phyloP scores from a whole-genome alignment of 53 echinoderm and acorn worm genomes.

The Zoroaster sp. region DNA sequence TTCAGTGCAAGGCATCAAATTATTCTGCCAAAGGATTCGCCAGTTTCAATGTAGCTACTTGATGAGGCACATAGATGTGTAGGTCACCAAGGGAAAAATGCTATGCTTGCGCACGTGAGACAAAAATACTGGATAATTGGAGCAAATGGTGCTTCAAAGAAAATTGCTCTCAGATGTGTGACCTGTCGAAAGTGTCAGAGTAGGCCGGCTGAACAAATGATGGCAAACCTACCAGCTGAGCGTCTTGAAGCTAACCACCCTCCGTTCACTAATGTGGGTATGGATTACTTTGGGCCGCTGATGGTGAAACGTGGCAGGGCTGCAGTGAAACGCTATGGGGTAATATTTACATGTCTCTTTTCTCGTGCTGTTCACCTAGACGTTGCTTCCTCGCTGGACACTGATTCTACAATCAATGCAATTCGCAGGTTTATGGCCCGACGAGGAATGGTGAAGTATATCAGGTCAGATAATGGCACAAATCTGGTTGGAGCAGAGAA shows the following conservation, averaged over 20 bases:
- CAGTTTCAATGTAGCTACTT: neutral
- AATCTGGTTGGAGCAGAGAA: slow-evolving; percentile 66
- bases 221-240: slow-evolving; percentile 60
- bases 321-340: slow-evolving; percentile 59
- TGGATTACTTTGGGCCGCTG: slow-evolving; percentile 67
- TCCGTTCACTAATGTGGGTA: slow-evolving; percentile 56
- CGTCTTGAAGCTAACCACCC: slow-evolving; percentile 53
- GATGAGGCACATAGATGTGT: neutral
- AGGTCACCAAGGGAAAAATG: slow-evolving; percentile 55
- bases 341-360: slow-evolving; percentile 59
- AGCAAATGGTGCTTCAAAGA: slow-evolving; percentile 25
- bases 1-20: slow-evolving; percentile 19
- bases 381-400: slow-evolving; percentile 56
- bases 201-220: slow-evolving; percentile 55
- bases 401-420: slow-evolving; percentile 52
- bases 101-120: slow-evolving; percentile 14
- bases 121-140: slow-evolving; percentile 56
- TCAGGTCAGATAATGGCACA: slow-evolving; percentile 63
- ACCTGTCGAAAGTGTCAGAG: slow-evolving; percentile 39
- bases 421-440: slow-evolving; percentile 57
- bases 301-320: slow-evolving; percentile 61
- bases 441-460: slow-evolving; percentile 50
- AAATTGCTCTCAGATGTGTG: slow-evolving; percentile 42
- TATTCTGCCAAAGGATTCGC: slow-evolving; percentile 18
- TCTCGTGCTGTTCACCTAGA: slow-evolving; percentile 63